Evolutionary conservation across 1,140 invertebrate genomes (phyloP), one percentile per base, ranked within the genome.

Genomic region (Nymphalis io): DNA sequence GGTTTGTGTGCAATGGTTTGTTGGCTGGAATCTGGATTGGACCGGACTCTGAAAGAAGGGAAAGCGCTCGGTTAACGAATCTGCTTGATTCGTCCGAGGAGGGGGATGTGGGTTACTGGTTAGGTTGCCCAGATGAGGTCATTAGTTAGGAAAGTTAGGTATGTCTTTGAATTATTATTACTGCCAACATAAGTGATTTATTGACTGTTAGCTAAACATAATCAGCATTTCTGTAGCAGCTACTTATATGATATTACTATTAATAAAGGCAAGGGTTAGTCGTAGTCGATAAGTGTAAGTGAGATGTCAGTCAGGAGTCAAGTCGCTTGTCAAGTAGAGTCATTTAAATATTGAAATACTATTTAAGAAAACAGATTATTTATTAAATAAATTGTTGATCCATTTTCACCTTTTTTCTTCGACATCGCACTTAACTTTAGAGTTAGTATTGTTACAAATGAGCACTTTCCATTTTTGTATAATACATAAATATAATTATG

Each of bases 371-470:
- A 79, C 20, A 78, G 68, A 80, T 75, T 79, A 76, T 84, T 85
- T 77, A 74, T 76, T 74, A 77, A 85, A 76, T 74, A 82, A 72
- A 82, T 76, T 77, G 48, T 65, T 78, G 73, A 78, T 84, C 60
- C 74, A 79, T 69, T 68, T 65, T 78, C 64, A 79, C 70, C 76
- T 55, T 60, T 60, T 74, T 67, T 82, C 75, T 55, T 55, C 74
- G 88, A 91, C 89, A 89, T 91, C 89, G 79, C 89, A 91, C 89
- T 89, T 87, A 88, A 81, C 79, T 68, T 78, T 69, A 59, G 74
- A 79, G 75, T 81, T 81, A 82, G 81, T 80, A 71, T 66, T 83
- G 76, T 76, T 74, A 75, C 75, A 70, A 61, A 63, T 51, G 46
- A 51, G 67, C 78, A 74, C 70, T 74, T 74, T 75, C 73, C 67